These are phyloP conservation scores for Brassicogethes aeneus DNA, from an alignment of 2,888 invertebrate species.

Conservation along the genomic window DNA sequence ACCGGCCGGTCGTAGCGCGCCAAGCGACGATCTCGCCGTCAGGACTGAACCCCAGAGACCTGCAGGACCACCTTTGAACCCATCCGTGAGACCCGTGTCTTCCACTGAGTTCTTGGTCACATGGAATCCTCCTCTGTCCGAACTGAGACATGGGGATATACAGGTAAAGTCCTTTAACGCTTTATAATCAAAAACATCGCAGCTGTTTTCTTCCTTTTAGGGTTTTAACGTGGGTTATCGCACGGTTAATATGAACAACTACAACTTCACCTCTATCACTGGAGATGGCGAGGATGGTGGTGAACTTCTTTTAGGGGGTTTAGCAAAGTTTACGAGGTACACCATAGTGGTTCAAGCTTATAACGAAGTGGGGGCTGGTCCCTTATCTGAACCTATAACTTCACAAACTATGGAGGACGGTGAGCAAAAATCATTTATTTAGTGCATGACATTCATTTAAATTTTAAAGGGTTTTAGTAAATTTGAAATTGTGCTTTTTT, in stretches of 20 bases:
- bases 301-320: slow-evolving; percentile 52
- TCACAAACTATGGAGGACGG: slow-evolving; percentile 69
- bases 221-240: slow-evolving; percentile 67
- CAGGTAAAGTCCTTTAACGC: no score
- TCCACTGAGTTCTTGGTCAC: slow-evolving; percentile 65
- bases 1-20: slow-evolving; percentile 59
- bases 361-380: slow-evolving; percentile 66
- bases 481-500: no score
- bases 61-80: slow-evolving; percentile 57
- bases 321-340: slow-evolving; percentile 59
- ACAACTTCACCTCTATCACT: slow-evolving; percentile 59
- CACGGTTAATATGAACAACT: slow-evolving; percentile 47
- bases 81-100: slow-evolving; percentile 59
- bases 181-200: no score
- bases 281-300: slow-evolving; percentile 63
- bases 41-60: slow-evolving; percentile 63
- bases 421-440: no score
- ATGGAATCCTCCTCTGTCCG: slow-evolving; percentile 62
- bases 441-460: no score
- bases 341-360: slow-evolving; percentile 63
- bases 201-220: slow-evolving; percentile 31
- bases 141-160: slow-evolving; percentile 64
- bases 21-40: slow-evolving; percentile 54
- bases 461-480: no score
- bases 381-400: slow-evolving; percentile 56